Base-by-base conservation (phyloP, 2,113 vertebrate species). In the Plestiodon gilberti region DNA sequence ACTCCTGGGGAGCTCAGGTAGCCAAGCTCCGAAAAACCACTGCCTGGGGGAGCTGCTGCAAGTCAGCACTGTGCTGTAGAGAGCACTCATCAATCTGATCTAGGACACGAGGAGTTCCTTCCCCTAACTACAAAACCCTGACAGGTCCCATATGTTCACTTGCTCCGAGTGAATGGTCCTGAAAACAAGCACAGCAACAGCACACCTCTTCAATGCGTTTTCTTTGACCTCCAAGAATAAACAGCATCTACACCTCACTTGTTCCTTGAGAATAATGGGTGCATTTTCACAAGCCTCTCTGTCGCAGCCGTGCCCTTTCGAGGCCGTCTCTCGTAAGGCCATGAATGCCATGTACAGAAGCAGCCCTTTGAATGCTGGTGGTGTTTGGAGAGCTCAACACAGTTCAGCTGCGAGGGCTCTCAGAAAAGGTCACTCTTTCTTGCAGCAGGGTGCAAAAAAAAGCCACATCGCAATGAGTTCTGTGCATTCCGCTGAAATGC, bases 151-250 rank as follows among this genome's bases (percentile, higher is more conserved):
- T 48, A 8, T 30, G 52, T 2, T 2, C 2, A 15, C 52, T 67
- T 87, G 84, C 81, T 22, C 88, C 64, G 23, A 59, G 62, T 88
- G 78, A 76, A 33, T 9, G 69, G n/a, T 6, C 64, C 38, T 61
- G 59, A 83, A 88, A 89, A 73, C 0, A 0, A n/a, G 9, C 0
- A 0, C 0, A 17, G 2, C n/a, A 59, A 55, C 4, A 48, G n/a
- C 0, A 78, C 1, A 52, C 28, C 10, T 18, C 15, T 77, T 55
- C n/a, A 57, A 30, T 17, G 1, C 8, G 40, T 18, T 5, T 48
- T 48, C 43, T 48, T 48, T 48, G 33, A 3, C 0, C n/a, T 1
- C 0, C 62, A 25, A 25, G 23, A 22, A 64, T 64, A 25, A 64
- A 22, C 13, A 6, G 52, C 55, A 57, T 57, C 11, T 17, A 57